Evolutionary conservation across 2,113 vertebrate genomes (phyloP).

Genomic region (Ornithorhynchus anatinus): DNA sequence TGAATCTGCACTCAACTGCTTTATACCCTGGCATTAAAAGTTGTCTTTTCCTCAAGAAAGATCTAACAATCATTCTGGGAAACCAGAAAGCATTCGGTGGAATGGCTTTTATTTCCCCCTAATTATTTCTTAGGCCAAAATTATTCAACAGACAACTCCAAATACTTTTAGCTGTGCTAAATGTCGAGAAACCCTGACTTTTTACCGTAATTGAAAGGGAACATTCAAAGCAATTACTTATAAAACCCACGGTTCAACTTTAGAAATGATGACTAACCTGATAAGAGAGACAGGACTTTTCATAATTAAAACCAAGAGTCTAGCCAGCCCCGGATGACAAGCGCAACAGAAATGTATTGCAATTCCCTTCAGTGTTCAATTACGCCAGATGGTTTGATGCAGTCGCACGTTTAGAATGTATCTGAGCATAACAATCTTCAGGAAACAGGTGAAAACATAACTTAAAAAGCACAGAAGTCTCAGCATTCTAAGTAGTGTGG

Average conservation of each 20-base stretch:
- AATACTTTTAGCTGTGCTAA: constrained; percentile 42
- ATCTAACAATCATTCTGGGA: constrained; percentile 21
- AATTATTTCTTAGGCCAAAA: constrained; percentile 20
- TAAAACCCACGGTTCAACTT: constrained; percentile 27
- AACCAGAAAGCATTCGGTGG: constrained; percentile 24
- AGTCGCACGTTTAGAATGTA: too few relatives aligned
- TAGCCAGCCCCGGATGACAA: constrained; percentile 53
- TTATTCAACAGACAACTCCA: constrained; percentile 32
- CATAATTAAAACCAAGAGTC: constrained; percentile 51
- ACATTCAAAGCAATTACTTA: constrained; percentile 46
- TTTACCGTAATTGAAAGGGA: constrained; percentile 31
- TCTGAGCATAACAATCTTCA: constrained; percentile 8
- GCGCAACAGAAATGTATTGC: constrained; percentile 45
- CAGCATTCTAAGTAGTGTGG: too few relatives aligned
- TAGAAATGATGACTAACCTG: constrained; percentile 38
- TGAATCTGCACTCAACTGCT: constrained; percentile 2
- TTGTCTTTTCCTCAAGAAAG: constrained; percentile 13
- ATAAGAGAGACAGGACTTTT: constrained; percentile 9
- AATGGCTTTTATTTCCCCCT: not conserved
- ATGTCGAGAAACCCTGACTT: constrained; percentile 33
- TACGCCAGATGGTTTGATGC: too few relatives aligned
- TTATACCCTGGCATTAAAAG: constrained; percentile 6
- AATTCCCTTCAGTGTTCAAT: constrained; percentile 49
- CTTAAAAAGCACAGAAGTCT: too few relatives aligned
- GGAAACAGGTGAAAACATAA: constrained; percentile 17